Base-by-base conservation (phyloP, 2,797 vertebrate genomes). In the Myiotriccus ornatus region DNA sequence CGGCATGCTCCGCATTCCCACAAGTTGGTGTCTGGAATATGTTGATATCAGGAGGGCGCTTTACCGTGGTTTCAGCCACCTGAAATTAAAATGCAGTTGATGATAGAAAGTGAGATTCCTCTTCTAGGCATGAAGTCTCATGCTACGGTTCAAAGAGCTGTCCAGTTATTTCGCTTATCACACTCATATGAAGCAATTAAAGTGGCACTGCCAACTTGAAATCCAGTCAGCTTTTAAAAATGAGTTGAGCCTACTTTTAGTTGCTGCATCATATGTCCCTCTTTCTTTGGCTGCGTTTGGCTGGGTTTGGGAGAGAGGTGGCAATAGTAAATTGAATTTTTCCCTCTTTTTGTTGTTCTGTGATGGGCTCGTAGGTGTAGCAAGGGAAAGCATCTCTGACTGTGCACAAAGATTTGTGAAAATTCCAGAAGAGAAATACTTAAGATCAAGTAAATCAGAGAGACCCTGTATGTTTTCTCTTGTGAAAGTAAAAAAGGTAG, bases 21-120 rank as follows among this genome's bases (percentile, higher is more conserved):
- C 44, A 50, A 32, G n/a, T 68, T 62, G 37, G 7, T 78, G 39
- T 81, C 79, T 94, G 84, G 76, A 84, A 17, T 65, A 80, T 37
- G 46, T 65, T 92, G 65, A 27, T 86, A 89, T 71, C 73, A 37
- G 62, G 37, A 86, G 32, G 21, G 17, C 0, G 0, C 43, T 65
- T 95, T n/a, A 43, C 53, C 2, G 0, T 65, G n/a, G n/a, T 85
- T 83, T 85, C 76, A 92, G 69, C 75, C 57, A 68, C 32, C 39
- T 87, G 44, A 81, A 95, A 92, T 92, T 44, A 90, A 93, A 95
- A 84, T 80, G 23, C 28, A 87, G 32, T 80, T 59, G 64, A 44
- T 81, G 76, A 86, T 76, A 59, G 65, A 55, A 93, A 96, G 55
- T 1, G 3, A 93, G 79, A 91, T 92, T 81, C 25, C 35, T 87